Conservation (phyloP, 2,113 vertebrate genomes). For the Cygnus atratus region DNA sequence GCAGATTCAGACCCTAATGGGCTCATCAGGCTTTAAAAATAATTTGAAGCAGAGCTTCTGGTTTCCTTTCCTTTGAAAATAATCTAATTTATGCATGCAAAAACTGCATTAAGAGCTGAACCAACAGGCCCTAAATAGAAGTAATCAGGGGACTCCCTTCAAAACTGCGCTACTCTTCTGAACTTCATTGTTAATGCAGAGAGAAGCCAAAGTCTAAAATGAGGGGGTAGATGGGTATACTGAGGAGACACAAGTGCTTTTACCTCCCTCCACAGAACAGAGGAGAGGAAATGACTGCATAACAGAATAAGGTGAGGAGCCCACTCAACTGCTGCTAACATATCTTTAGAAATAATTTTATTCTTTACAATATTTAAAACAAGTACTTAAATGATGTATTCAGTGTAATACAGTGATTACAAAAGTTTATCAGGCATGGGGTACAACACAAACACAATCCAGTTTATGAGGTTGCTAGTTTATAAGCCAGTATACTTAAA, state of each 20-base stretch:
- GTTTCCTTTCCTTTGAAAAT: not conserved
- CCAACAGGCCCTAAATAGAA: not conserved
- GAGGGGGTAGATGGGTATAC: not conserved
- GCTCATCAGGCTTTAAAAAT: not conserved
- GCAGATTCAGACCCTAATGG: not conserved
- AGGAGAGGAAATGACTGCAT: accelerated
- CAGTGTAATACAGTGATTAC: not conserved
- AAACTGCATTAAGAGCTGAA: not conserved
- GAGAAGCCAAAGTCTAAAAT: not conserved
- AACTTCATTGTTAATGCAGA: not conserved
- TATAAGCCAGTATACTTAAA: not conserved
- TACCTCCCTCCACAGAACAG: not conserved
- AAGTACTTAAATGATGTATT: not conserved
- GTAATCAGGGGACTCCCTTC: not conserved
- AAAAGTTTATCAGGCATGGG: not conserved
- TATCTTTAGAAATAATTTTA: not conserved
- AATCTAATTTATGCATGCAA: not conserved
- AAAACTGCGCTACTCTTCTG: not conserved
- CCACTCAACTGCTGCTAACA: not conserved
- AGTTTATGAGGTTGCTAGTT: not conserved
- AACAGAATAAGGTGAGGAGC: not conserved
- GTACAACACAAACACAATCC: not conserved
- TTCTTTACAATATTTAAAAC: not conserved
- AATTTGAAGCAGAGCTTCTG: not conserved
- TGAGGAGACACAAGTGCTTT: not conserved